These are phyloP conservation scores for Drosophila watanabei DNA, from an alignment of 1,140 invertebrate species.

Conservation along the genomic window DNA sequence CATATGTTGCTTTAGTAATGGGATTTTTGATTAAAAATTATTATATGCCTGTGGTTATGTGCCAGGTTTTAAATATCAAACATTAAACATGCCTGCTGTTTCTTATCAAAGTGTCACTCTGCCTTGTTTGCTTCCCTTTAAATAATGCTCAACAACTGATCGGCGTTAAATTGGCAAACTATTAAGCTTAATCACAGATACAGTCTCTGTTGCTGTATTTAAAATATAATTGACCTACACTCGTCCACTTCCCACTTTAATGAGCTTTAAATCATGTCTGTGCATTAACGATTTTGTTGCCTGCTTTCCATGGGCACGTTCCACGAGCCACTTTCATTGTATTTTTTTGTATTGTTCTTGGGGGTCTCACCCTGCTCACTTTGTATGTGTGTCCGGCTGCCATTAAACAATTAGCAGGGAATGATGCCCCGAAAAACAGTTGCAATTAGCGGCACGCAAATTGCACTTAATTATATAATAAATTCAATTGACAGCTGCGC, in stretches of 20 bases:
- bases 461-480: constrained; percentile 80
- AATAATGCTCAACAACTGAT: constrained; percentile 5
- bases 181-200: constrained; percentile 21
- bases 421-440: constrained; percentile 61
- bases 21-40: constrained; percentile 14
- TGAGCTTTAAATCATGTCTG: constrained; percentile 37
- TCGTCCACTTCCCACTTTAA: constrained; percentile 26
- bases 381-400: constrained; percentile 12
- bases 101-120: background rate
- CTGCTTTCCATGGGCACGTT: constrained; percentile 31
- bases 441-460: constrained; percentile 72
- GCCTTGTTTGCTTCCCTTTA: background rate
- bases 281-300: constrained; percentile 28
- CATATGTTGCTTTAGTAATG: constrained; percentile 16
- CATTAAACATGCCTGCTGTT: background rate
- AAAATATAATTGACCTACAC: constrained; percentile 27
- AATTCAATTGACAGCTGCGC: constrained; percentile 77
- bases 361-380: constrained; percentile 3
- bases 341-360: constrained; percentile 13
- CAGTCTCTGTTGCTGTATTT: background rate
- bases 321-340: constrained; percentile 4
- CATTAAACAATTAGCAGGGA: constrained; percentile 67
- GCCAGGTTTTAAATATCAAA: constrained; percentile 2
- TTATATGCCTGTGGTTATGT: background rate
- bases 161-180: constrained; percentile 9